A percentile compares a stretch with the other conserved stretches of the same genome.
phyloP scores from a whole-genome alignment of 2,113 vertebrate genomes.

The Glaucidium brasilianum region DNA sequence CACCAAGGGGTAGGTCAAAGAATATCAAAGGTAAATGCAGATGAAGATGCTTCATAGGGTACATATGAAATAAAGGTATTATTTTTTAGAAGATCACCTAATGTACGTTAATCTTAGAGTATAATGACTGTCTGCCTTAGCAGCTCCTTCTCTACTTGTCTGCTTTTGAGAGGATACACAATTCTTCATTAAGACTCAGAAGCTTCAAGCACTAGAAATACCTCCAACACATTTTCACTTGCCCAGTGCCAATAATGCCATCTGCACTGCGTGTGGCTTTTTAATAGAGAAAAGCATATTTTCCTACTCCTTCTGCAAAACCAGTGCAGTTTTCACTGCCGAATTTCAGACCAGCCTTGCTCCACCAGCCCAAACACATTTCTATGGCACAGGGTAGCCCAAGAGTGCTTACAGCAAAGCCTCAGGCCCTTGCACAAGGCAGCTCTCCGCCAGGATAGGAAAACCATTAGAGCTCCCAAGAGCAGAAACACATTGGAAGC shows the following conservation, averaged over 20 bases:
- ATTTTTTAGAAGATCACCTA: neutral
- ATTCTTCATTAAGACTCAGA: neutral
- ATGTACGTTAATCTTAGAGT: neutral
- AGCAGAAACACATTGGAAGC: neutral
- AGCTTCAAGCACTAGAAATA: neutral
- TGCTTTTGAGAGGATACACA: neutral
- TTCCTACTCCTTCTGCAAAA: neutral
- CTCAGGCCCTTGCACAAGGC: neutral
- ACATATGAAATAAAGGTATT: neutral
- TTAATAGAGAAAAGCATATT: neutral
- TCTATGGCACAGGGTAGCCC: neutral
- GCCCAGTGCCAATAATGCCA: neutral
- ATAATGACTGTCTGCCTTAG: neutral
- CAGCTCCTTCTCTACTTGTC: neutral
- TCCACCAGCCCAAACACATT: neutral
- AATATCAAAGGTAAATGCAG: neutral
- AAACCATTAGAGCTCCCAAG: neutral
- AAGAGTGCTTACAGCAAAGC: accelerated
- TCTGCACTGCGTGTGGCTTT: neutral
- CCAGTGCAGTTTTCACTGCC: accelerated
- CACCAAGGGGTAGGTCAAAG: neutral
- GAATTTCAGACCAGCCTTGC: neutral
- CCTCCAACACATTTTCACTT: neutral
- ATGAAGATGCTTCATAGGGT: neutral
- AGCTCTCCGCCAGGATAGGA: neutral